phyloP scores from a whole-genome alignment of 2,113 vertebrate genomes.

The Clarias magur region DNA sequence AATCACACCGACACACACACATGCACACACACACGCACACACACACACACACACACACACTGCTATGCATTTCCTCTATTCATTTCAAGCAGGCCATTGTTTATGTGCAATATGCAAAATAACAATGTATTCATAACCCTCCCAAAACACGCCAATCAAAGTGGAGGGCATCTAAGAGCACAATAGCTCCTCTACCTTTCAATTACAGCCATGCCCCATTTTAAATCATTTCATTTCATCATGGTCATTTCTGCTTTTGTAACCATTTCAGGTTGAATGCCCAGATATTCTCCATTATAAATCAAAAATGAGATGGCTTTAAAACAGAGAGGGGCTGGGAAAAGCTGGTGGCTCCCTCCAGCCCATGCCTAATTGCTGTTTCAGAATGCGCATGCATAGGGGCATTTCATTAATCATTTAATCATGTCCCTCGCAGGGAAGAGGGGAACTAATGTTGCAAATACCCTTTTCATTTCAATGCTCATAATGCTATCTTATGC shows the following conservation, averaged over 20 bases:
- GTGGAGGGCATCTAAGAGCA: slow-evolving; percentile 80
- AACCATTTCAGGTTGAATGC: slow-evolving; percentile 86
- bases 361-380: slow-evolving; percentile 98
- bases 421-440: slow-evolving; percentile 98
- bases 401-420: slow-evolving; percentile 99
- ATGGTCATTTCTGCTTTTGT: slow-evolving; percentile 83
- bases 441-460: slow-evolving; percentile 99
- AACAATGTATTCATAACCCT: slow-evolving; percentile 84
- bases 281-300: slow-evolving; percentile 91
- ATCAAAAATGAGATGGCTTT: slow-evolving; percentile 89
- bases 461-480: slow-evolving; percentile 99
- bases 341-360: slow-evolving; percentile 85
- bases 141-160: slow-evolving; percentile 92
- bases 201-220: slow-evolving; percentile 86
- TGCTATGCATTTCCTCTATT: slow-evolving; percentile 78
- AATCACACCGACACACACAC: slow-evolving; percentile 64
- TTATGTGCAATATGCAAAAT: slow-evolving; percentile 93
- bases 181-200: slow-evolving; percentile 85
- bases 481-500: slow-evolving; percentile 97
- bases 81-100: slow-evolving; percentile 81
- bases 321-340: slow-evolving; percentile 67
- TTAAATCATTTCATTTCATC: slow-evolving; percentile 83
- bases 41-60: slow-evolving; percentile 58
- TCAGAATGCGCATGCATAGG: slow-evolving; percentile 97
- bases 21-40: slow-evolving; percentile 50